Conservation (phyloP, 2,113 vertebrate species). For the Bufo bufo region DNA sequence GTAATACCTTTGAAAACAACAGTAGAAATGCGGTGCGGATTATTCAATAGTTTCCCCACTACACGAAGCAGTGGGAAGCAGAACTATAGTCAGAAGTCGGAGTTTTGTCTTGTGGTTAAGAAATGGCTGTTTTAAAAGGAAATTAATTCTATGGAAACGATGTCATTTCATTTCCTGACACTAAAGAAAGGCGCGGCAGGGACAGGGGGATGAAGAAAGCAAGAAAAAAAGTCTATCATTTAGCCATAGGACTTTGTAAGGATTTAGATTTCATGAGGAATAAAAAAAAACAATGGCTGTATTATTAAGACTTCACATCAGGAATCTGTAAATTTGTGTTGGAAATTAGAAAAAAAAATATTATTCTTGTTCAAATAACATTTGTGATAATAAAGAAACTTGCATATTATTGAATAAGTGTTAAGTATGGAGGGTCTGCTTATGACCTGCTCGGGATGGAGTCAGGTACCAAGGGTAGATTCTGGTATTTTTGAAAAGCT, state of each 20-base stretch:
- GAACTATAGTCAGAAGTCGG: conserved; percentile 2
- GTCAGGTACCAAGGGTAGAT: neutral
- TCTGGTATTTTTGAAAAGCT: neutral
- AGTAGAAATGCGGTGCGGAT: conserved; percentile 7
- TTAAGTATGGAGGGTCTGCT: neutral
- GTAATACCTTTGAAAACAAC: conserved; percentile 27
- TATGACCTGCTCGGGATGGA: neutral
- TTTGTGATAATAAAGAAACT: neutral
- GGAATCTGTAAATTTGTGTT: conserved; percentile 1
- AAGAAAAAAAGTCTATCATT: conserved; percentile 2
- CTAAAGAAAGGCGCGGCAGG: conserved; percentile 38
- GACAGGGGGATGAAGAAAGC: conserved; percentile 7
- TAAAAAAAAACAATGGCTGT: neutral
- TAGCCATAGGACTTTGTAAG: conserved; percentile 4
- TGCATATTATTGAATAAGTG: neutral
- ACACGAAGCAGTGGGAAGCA: neutral
- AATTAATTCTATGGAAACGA: conserved; percentile 43
- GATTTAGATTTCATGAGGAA: conserved; percentile 12
- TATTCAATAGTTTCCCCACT: conserved; percentile 9
- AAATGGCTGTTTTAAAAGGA: conserved; percentile 35
- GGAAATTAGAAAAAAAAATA: conserved; percentile 6
- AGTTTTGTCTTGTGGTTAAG: conserved; percentile 32
- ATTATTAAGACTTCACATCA: conserved; percentile 20
- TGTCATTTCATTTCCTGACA: conserved; percentile 49
- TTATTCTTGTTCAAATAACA: neutral